Evolutionary conservation across 2,888 invertebrate species (phyloP), one percentile per base, ranked within the genome.

Genomic region (Rotaria macrura): DNA sequence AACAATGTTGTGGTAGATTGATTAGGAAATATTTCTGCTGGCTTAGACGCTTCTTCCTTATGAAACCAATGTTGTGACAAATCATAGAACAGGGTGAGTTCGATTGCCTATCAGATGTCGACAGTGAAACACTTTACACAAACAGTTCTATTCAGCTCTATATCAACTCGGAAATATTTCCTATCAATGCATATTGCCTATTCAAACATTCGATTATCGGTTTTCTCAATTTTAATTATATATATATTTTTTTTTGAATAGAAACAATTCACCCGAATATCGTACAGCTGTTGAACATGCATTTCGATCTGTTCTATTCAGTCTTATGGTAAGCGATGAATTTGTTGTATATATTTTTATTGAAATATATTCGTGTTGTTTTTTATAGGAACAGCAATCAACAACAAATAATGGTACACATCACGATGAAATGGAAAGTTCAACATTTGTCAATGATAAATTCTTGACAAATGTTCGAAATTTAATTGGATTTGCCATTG

Each of bases 251-350:
- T 25, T 25, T 79, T n/a, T 43, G 4, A 2, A 43, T 79, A 79
- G 79, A 23, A 43, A n/a, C 9, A 43, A 43, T 9, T 40, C 79
- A n/a, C 5, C 43, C 3, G 79, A 79, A 79, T 43, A 25, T 43
- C 79, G 79, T 25, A 79, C 83, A 34, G 86, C 86, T 12, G 65
- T 86, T 17, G 86, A 86, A 74, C 84, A 86, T 74, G 84, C 86
- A 55, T 86, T 86, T 83, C 65, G 86, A 52, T 74, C 84, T 47
- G 43, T 79, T 79, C 43, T 79, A 9, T 79, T 79, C n/a, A 12
- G 43, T 43, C n/a, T 79, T 12, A 79, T 79, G 79, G 79, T 79
- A 79, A n/a, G n/a, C n/a, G n/a, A n/a, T n/a, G 12, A 25, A 4
- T 9, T 25, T 5, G 7, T 25, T 5, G 17, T 79, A 6, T n/a